phyloP scores from a whole-genome alignment of 2,888 invertebrate genomes.

The Drosophila hamatofila region DNA sequence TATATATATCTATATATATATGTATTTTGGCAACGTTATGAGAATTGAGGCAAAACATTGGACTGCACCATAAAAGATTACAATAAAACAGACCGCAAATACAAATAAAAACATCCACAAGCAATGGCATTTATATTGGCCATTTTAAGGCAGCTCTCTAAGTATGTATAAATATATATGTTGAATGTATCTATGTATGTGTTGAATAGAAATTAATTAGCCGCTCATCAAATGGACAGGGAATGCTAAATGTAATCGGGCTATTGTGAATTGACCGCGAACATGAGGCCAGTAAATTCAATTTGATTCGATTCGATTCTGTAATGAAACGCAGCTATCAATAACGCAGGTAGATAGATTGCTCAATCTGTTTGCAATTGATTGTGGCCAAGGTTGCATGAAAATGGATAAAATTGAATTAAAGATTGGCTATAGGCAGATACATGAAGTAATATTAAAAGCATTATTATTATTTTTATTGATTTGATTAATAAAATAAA shows the following conservation, averaged over 20 bases:
- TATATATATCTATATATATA: conserved; percentile 3
- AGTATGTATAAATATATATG: neutral
- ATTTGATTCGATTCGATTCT: conserved; percentile 12
- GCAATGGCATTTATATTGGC: conserved; percentile 67
- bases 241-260: conserved; percentile 18
- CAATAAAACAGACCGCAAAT: conserved; percentile 69
- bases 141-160: conserved; percentile 12
- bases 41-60: conserved; percentile 63
- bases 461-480: neutral
- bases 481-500: neutral
- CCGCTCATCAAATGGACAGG: conserved; percentile 42
- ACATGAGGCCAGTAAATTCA: conserved; percentile 14
- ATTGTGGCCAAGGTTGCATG: conserved; percentile 28
- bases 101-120: conserved; percentile 58
- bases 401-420: conserved; percentile 5
- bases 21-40: conserved; percentile 53
- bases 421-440: neutral
- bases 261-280: conserved; percentile 18
- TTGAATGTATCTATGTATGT: conserved; percentile 10
- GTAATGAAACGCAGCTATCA: conserved; percentile 43
- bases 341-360: conserved; percentile 43
- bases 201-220: conserved; percentile 74
- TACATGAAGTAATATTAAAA: neutral
- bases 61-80: conserved; percentile 70
- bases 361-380: conserved; percentile 32